Base-by-base conservation (phyloP, 2,888 invertebrate species). In the Dromius quadrimaculatus region DNA sequence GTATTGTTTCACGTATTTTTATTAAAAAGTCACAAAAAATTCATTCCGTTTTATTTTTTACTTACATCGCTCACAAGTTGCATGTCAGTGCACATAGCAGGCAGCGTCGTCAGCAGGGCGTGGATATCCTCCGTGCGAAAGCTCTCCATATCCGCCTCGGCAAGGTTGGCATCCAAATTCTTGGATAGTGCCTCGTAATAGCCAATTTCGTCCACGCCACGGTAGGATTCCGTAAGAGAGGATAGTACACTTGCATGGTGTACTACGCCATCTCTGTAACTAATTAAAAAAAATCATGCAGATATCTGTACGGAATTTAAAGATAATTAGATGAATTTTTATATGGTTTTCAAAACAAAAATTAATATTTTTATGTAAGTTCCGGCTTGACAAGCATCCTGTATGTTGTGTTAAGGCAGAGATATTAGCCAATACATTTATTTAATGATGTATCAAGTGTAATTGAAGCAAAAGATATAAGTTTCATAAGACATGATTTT, bases 111-210 rank as follows among this genome's bases (percentile, higher is more conserved):
- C 73, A 95, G 87, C 78, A 94, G 85, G 75, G 93, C 92, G 80
- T 94, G 93, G 77, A 96, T 95, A 79, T 96, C 95, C 83, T 95
- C 93, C 17, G 94, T 92, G 75, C 92, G 89, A 84, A 95, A 95
- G 82, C 94, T 93, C 83, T 96, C 95, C 92, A 96, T 96, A 83
- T 96, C 96, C 70, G 95, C 94, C 83, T 96, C 94, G 41, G 96
- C 96, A 78, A 96, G 87, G 83, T 95, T 95, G 73, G 94, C 95
- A 84, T 96, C 95, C 83, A 95, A 87, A 82, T 95, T 94, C 80
- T 93, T 88, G 36, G 94, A 90, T 79, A 95, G 85, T 80, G 93
- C 93, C 83, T 95, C 94, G 82, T 95, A 94, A 78, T 92, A 92
- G 69, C 85, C 85, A 73, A 87, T 78, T 72, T 83, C 83, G 74